Base-by-base conservation (phyloP, 2,888 invertebrate species). In the Epiperipatus broadwayi region DNA sequence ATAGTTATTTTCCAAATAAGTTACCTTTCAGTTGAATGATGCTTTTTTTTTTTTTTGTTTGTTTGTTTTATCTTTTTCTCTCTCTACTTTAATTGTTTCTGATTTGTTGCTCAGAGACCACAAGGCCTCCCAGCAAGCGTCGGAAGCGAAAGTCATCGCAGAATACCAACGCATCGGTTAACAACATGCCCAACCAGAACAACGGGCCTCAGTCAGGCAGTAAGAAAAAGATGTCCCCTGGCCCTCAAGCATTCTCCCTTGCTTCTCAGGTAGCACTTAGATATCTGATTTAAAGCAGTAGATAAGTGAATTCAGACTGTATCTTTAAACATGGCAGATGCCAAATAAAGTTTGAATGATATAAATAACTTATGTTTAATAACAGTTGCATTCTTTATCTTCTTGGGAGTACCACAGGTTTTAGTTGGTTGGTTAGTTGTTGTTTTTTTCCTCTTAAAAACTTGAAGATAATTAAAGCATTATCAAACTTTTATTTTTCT, bases 81-180 rank as follows among this genome's bases (percentile, higher is more conserved):
- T 31, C 22, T 41, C n/a, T 41, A 19, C n/a, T 12, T 8, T 28
- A n/a, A 30, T 31, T 29, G 21, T 41, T 47, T n/a, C 35, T 12
- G 12, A 30, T 30, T 29, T 37, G 43, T 44, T 47, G 60, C 61
- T 15, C 67, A 80, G 93, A 93, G 63, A 80, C 87, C 16, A 81
- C 85, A 63, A 71, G 91, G 57, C 89, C 87, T 45, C 78, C 87
- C 41, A 89, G 80, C 60, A 93, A 93, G 64, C 70, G 93, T 50
- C 77, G 91, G 68, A 93, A 93, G 72, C 73, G 91, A 60, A 93
- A 93, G 68, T 84, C 81, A 41, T 84, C 85, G 51, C 71, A 75
- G 48, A 79, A 81, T 7, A 80, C 81, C 27, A 80, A 79, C 34
- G 57, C 41, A 32, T 37, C 58, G 41, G 74, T 73, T 35, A 81